Base-by-base conservation (phyloP, 2,797 vertebrate genomes). In the Nannoperca australis region DNA sequence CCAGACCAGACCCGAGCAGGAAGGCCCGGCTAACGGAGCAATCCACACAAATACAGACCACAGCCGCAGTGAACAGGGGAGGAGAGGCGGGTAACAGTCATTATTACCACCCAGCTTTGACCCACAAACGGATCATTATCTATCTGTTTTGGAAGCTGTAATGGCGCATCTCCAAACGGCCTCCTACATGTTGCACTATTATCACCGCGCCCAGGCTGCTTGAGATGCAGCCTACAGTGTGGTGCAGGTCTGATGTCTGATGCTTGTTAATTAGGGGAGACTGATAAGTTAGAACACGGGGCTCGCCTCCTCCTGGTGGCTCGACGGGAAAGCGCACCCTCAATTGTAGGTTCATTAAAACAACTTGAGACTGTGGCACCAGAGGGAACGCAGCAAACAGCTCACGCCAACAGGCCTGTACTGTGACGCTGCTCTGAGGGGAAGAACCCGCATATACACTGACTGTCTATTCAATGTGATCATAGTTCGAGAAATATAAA, bases 291-390 rank as follows among this genome's bases (percentile, higher is more conserved):
- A 2, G n/a, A 65, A 14, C 8, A 1, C 49, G 70, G 81, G 82
- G 77, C 71, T 83, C 87, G 64, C 79, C 87, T 89, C 89, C 92
- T 89, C 88, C 92, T 92, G 83, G 76, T 79, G 92, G 92, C 24
- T 61, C 2, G 11, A 49, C 20, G 17, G 56, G 53, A 87, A 85
- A 92, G n/a, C 75, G 73, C 91, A 91, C 3, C 53, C 34, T 18
- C 17, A 14, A 7, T 36, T 27, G 3, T 13, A 0, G 11, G 40
- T 9, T 27, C 7, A 56, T n/a, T 18, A 4, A 13, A 80, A 17
- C 22, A 18, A 2, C 38, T 73, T 34, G 4, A 30, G 27, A 12
- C 42, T 30, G 59, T 7, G 44, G 27, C 63, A 50, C 12, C 36
- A 38, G 11, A 67, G 30, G 6, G 34, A 22, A 53, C 5, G 34